Conservation (phyloP, 53 echinoderm and acorn worm genomes). For the Temnopleurus reevesii region DNA sequence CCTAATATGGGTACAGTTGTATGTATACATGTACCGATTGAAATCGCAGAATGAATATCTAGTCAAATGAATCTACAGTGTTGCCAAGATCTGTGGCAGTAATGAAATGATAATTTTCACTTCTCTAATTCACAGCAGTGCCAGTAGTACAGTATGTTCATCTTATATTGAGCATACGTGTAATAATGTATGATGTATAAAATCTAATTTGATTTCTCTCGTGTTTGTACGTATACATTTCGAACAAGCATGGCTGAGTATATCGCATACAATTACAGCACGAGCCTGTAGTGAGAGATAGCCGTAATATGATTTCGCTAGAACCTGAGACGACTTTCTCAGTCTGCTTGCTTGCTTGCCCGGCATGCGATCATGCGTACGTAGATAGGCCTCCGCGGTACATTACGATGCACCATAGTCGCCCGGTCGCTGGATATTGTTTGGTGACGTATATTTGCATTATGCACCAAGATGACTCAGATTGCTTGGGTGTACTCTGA, state of each 20-base stretch:
- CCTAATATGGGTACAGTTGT: too few relatives aligned
- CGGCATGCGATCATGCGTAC: conserved; percentile 24
- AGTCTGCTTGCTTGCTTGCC: conserved; percentile 32
- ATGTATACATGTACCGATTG: too few relatives aligned
- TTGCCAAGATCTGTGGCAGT: too few relatives aligned
- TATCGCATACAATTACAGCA: conserved; percentile 19
- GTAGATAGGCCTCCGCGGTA: conserved; percentile 3
- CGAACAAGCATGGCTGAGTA: too few relatives aligned
- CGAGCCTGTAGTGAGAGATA: background rate
- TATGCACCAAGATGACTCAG: conserved; percentile 40
- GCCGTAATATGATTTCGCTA: background rate
- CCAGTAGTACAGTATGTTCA: too few relatives aligned
- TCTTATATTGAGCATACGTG: too few relatives aligned
- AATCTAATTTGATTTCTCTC: conserved; percentile 1
- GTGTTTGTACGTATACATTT: background rate
- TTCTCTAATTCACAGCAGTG: too few relatives aligned
- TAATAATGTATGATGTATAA: too few relatives aligned
- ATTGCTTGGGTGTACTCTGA: conserved; percentile 25
- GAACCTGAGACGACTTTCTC: conserved; percentile 10
- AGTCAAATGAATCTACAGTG: too few relatives aligned
- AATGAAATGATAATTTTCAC: too few relatives aligned
- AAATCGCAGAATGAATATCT: too few relatives aligned
- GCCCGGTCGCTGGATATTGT: conserved; percentile 45
- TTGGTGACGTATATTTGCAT: conserved; percentile 50
- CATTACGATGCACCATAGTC: conserved; percentile 39